Evolutionary conservation across 2,888 invertebrate species (phyloP), one percentile per base, ranked within the genome.

Genomic region (Crematogaster levior): DNA sequence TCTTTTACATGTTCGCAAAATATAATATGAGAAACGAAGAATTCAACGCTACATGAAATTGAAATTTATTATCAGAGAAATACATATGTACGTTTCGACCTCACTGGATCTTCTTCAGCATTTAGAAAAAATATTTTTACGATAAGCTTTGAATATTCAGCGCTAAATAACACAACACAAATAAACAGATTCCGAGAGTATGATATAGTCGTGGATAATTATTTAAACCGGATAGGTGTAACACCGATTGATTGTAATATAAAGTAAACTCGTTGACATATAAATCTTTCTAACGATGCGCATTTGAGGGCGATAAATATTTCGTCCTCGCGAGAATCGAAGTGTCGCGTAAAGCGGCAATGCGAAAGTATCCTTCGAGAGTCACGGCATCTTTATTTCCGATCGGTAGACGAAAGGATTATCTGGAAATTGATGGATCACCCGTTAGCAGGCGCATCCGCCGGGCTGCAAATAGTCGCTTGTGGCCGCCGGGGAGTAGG

Each of bases 341-440:
- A 68, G 51, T 48, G 15, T 79, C 79, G 53, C 43, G 65, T 34
- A 27, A 30, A 53, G 37, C 51, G 15, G 51, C 43, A 53, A 61
- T 53, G 37, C 60, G 27, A 73, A 56, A 66, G 63, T 63, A 37
- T 80, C 58, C 85, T 48, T 68, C 72, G 63, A 66, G 46, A 56
- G n/a, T 27, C 46, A 27, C 43, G 18, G 10, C 40, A 58, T 37
- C 37, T 74, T 74, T 82, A 85, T 87, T 89, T 84, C 81, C 73
- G 63, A 87, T 89, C 85, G 85, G 82, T 9, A 63, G 34, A 82
- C 86, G 85, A 83, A 83, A 82, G 89, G 81, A 86, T 89, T 84
- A 83, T 83, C 82, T 75, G 66, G 83, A 77, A 89, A 89, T 87
- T 89, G 89, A 89, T 84, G 88, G 90, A 92, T 92, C 92, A 91